Evolutionary conservation across 2,797 vertebrate species (phyloP), one percentile per base, ranked within the genome.

Genomic region (Danionella dracula): DNA sequence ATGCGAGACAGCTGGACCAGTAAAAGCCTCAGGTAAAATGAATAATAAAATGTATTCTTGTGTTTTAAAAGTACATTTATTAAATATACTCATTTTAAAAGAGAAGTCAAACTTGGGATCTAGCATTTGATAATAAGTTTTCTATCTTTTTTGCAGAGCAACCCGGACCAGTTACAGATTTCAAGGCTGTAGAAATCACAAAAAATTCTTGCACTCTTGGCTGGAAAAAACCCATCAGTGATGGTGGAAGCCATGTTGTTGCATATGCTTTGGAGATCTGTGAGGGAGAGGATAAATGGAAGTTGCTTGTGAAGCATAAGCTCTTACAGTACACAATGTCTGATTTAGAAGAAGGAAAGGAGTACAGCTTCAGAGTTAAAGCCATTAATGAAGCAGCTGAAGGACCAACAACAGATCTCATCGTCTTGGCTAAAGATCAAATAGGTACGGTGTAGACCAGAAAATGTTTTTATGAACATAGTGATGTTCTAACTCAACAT

Each of bases 151-250:
- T 60, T 75, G 45, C 82, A 99, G 97, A 99, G 85, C 93, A 93
- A 83, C 96, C 97, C 57, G 97, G 96, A 68, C 92, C 94, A n/a
- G 96, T 99, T 56, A 86, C 87, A 12, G 94, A 99, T 70, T 91
- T 98, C 72, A 98, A 91, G 83, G 82, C 90, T 62, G 76, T 81
- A 56, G 87, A 88, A 58, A 85, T 95, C 64, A 94, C 89, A 64
- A 98, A 96, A 76, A 89, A 92, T 65, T 94, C 93, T 0, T 92
- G 95, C 67, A 91, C 73, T 56, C 81, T 99, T 76, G 84, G 82
- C 61, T 99, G 97, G 97, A 99, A 97, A 81, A 99, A 95, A 72
- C 97, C 97, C 41, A 73, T 92, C 65, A 93, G 87, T 37, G 92
- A 99, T 70, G 97, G 97, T 11, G 96, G 96, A 79, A 98, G 95